phyloP scores from a whole-genome alignment of 2,113 vertebrate genomes.

The Salvelinus namaycush region DNA sequence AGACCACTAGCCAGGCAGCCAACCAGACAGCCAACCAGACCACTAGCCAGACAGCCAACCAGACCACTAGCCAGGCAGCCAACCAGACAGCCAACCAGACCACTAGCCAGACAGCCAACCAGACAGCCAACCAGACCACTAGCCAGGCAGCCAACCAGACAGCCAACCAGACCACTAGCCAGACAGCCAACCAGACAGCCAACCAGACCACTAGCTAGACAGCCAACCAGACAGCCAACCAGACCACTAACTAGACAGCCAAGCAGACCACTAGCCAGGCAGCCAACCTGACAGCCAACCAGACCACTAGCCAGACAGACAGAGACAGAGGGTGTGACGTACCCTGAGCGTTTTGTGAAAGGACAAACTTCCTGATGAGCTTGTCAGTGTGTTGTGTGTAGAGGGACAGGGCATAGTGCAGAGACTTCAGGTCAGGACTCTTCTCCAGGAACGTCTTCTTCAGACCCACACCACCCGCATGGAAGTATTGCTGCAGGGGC shows the following conservation, averaged over 20 bases:
- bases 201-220: no score
- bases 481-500: conserved; percentile 91
- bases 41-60: no score
- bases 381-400: conserved; percentile 97
- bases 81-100: no score
- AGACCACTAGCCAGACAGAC: neutral
- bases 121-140: neutral
- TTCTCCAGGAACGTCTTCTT: conserved; percentile 98
- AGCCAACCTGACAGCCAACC: neutral
- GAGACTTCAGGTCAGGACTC: conserved; percentile 92
- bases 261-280: neutral
- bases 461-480: conserved; percentile 90
- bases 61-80: no score
- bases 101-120: no score
- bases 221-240: neutral
- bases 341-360: conserved; percentile 90
- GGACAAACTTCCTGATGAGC: conserved; percentile 96
- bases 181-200: no score
- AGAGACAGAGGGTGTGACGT: conserved; percentile 33
- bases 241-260: no score
- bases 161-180: no score
- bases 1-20: no score
- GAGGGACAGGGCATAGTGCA: conserved; percentile 93
- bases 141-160: no score
- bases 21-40: no score